A percentile compares a stretch with the other conserved stretches of the same genome.
Evolutionary conservation across 2,888 invertebrate genomes (phyloP).

Genomic region (Unio pictorum): DNA sequence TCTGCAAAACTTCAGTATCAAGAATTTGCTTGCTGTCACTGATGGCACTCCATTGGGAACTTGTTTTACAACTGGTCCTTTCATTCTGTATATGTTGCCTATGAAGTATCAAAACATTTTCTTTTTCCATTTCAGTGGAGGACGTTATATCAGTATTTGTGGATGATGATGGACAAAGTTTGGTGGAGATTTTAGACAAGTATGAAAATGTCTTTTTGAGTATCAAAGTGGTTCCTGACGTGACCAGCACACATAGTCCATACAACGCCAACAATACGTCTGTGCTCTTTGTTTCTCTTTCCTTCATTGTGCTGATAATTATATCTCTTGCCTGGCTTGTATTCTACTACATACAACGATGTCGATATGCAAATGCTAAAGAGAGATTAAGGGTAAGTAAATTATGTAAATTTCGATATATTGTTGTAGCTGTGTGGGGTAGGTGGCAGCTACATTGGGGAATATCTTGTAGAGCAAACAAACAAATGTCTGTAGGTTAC

Average conservation of each 20-base stretch:
- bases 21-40: no score
- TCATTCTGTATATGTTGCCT: no score
- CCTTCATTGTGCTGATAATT: slow-evolving; percentile 95
- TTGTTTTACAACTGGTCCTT: no score
- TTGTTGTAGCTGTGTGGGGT: no score
- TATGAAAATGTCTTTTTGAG: slow-evolving; percentile 29
- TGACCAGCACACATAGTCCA: slow-evolving; percentile 7
- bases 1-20: no score
- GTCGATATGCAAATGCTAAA: slow-evolving; percentile 94
- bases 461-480: no score
- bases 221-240: slow-evolving; percentile 9
- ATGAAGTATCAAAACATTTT: background rate
- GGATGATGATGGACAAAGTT: slow-evolving; percentile 18
- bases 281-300: slow-evolving; percentile 94
- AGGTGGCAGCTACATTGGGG: no score
- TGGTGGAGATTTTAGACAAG: slow-evolving; percentile 23
- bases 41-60: no score
- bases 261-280: slow-evolving; percentile 80
- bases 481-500: no score
- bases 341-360: slow-evolving; percentile 95
- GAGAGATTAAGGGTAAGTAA: slow-evolving; percentile 87
- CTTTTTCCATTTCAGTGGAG: slow-evolving; percentile 25
- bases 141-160: slow-evolving; percentile 34
- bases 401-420: background rate
- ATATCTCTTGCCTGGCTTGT: slow-evolving; percentile 95